Conservation (phyloP, 2,797 vertebrate species). For the Triplophysa bombifrons region DNA sequence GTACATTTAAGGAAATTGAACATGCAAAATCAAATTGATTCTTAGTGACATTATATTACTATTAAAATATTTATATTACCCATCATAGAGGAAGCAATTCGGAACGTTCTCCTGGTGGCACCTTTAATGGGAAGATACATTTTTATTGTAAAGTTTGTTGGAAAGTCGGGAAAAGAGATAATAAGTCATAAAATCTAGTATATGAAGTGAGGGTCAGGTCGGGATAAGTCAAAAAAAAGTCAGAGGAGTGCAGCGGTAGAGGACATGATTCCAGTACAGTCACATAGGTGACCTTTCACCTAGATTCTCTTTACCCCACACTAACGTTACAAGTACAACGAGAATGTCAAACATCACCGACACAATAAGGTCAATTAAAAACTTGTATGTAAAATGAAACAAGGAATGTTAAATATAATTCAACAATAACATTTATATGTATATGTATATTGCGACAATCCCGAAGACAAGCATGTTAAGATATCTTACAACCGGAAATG, state of each 20-base stretch:
- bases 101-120: constrained; percentile 76
- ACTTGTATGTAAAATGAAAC: neutral
- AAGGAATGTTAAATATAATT: neutral
- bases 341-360: neutral
- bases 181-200: constrained; percentile 55
- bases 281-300: constrained; percentile 39
- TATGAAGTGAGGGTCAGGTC: constrained; percentile 2
- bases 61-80: constrained; percentile 74
- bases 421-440: neutral
- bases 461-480: neutral
- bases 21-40: neutral
- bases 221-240: neutral
- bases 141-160: neutral
- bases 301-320: constrained; percentile 61
- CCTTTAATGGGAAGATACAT: constrained; percentile 68
- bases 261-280: neutral
- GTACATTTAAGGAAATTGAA: neutral
- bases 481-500: neutral
- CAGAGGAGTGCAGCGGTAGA: constrained; percentile 6
- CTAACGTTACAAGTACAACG: neutral
- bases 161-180: neutral
- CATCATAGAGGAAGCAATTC: constrained; percentile 75
- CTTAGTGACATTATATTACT: neutral
- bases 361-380: neutral
- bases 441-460: neutral